A percentile compares a stretch with the other conserved stretches of the same genome.
Conservation (phyloP, 2,113 vertebrate species). For the Balaeniceps rex region DNA sequence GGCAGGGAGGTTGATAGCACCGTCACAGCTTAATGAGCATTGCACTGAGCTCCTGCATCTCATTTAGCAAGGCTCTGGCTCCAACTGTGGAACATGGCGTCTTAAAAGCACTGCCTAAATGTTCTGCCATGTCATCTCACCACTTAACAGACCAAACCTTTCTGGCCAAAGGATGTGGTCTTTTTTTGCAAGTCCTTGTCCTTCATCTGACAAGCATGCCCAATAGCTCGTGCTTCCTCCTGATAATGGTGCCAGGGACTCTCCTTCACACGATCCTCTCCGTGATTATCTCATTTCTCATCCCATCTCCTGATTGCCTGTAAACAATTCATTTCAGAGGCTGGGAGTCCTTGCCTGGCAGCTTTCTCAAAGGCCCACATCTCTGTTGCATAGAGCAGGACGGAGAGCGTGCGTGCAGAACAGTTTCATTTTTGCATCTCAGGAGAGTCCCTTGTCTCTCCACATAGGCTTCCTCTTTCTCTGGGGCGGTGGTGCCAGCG, state of each 20-base stretch:
- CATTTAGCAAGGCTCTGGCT: neutral
- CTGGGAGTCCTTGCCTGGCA: neutral
- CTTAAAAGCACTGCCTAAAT: neutral
- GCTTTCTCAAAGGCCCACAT: neutral
- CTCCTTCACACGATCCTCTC: neutral
- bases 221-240: neutral
- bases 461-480: neutral
- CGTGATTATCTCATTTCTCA: neutral
- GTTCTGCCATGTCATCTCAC: neutral
- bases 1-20: neutral
- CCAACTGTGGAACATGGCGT: neutral
- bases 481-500: neutral
- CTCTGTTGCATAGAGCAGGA: neutral
- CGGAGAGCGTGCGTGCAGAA: fast-evolving
- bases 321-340: neutral
- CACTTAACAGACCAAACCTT: neutral
- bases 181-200: neutral
- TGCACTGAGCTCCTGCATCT: neutral
- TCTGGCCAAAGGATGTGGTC: neutral
- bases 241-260: neutral
- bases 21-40: neutral
- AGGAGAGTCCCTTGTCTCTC: neutral
- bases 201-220: neutral
- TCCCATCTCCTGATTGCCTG: neutral
- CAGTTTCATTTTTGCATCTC: neutral